Percentiles rank a stretch among this genome's conserved stretches.
Evolutionary conservation across 1,140 invertebrate species (phyloP).

Genomic region (Bombus haemorrhoidalis): DNA sequence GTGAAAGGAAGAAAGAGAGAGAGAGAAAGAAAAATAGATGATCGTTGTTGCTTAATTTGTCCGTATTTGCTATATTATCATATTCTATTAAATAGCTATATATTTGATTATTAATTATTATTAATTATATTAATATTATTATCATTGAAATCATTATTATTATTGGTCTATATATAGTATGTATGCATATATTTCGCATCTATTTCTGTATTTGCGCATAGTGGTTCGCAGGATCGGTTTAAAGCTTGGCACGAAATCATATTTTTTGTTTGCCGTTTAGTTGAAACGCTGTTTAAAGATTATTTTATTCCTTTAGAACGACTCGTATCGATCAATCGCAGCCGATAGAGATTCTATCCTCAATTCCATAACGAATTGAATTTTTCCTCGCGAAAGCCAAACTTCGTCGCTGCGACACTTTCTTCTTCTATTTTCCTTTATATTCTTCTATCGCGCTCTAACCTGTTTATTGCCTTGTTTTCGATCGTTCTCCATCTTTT

Average conservation of each 20-base stretch:
- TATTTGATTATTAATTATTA: conserved; percentile 76
- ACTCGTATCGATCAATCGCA: background rate
- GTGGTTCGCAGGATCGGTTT: background rate
- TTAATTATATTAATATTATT: conserved; percentile 66
- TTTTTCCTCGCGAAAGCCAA: conserved; percentile 10
- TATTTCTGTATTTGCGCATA: conserved; percentile 38
- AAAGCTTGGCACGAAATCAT: background rate
- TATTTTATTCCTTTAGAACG: background rate
- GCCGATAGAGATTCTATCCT: background rate
- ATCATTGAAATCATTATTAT: conserved; percentile 51
- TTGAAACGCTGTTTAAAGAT: background rate
- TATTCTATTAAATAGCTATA: conserved; percentile 82
- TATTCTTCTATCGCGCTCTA: background rate
- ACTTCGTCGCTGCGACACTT: background rate
- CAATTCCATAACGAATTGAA: background rate
- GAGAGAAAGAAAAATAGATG: conserved; percentile 64
- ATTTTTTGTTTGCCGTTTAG: background rate
- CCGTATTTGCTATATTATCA: conserved; percentile 81
- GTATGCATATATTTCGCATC: conserved; percentile 50
- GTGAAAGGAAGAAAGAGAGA: conserved; percentile 20
- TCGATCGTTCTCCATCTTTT: background rate
- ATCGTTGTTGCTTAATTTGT: conserved; percentile 83
- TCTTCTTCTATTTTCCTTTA: background rate
- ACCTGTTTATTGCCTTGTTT: conserved; percentile 3
- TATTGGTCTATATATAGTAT: conserved; percentile 55